These are phyloP conservation scores for Matsumyia berberina DNA, from an alignment of 2,888 invertebrate genomes.

Conservation along the genomic window DNA sequence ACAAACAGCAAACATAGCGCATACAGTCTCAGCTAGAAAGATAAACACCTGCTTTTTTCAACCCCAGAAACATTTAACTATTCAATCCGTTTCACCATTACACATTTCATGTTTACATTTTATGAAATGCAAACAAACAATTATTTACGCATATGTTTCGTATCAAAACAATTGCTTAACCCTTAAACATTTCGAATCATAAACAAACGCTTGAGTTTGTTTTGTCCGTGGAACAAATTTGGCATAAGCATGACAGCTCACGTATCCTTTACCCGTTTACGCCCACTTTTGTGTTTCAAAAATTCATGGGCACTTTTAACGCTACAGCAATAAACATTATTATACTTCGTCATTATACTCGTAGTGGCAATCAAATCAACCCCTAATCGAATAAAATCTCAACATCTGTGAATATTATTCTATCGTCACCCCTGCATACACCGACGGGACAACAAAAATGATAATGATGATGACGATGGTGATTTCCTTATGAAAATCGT, in stretches of 20 bases:
- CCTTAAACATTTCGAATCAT: constrained; percentile 35
- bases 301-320: not conserved
- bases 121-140: constrained; percentile 24
- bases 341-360: not conserved
- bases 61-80: not conserved
- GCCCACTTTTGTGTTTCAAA: constrained; percentile 11
- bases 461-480: constrained; percentile 43
- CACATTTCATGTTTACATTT: constrained; percentile 34
- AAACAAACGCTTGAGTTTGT: constrained; percentile 1
- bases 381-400: constrained; percentile 1
- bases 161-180: constrained; percentile 56
- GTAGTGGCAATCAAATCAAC: constrained; percentile 35
- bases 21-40: not conserved
- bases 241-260: not conserved
- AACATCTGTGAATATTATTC: constrained; percentile 38
- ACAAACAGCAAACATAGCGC: no score
- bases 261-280: constrained; percentile 7
- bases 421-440: not conserved
- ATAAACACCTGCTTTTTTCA: not conserved
- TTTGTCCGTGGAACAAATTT: constrained; percentile 7
- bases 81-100: constrained; percentile 1
- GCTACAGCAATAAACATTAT: constrained; percentile 28
- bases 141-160: constrained; percentile 54
- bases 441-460: not conserved
- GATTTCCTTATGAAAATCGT: constrained; percentile 46